Evolutionary conservation across 2,888 invertebrate genomes (phyloP).

Genomic region (Octodonta nipae): DNA sequence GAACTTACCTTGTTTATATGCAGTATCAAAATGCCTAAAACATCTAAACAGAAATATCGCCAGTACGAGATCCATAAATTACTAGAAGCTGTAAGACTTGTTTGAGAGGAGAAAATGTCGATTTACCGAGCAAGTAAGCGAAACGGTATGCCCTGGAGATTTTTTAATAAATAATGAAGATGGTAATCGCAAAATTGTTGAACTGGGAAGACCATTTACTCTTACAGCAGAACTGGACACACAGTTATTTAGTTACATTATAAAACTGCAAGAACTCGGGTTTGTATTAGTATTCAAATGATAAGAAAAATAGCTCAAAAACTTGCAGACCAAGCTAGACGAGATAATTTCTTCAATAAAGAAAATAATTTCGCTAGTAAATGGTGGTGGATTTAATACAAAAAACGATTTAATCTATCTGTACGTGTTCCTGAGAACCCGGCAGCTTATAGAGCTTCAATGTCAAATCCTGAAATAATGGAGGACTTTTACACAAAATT

Average conservation of each 20-base stretch:
- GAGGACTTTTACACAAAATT: not conserved
- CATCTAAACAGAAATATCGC: no score
- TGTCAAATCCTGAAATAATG: conserved; percentile 3
- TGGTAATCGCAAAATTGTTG: not conserved
- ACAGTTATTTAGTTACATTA: not conserved
- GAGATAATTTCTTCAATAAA: not conserved
- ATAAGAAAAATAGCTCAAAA: not conserved
- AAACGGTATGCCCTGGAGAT: no score
- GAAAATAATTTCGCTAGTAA: not conserved
- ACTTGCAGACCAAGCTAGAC: no score
- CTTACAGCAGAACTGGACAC: not conserved
- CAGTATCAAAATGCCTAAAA: no score
- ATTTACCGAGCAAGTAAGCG: no score
- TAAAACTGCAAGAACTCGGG: not conserved
- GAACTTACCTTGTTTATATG: no score
- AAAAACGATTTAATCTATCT: not conserved
- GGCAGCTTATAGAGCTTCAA: conserved; percentile 2
- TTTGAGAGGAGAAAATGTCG: no score
- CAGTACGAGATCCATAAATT: no score
- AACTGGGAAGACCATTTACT: not conserved
- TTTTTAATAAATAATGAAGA: no score
- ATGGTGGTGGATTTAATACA: not conserved
- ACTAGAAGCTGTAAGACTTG: no score
- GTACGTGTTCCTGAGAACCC: conserved; percentile 2
- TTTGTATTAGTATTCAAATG: not conserved